Evolutionary conservation across 2,113 vertebrate species (phyloP).

Genomic region (Carettochelys insculpta): DNA sequence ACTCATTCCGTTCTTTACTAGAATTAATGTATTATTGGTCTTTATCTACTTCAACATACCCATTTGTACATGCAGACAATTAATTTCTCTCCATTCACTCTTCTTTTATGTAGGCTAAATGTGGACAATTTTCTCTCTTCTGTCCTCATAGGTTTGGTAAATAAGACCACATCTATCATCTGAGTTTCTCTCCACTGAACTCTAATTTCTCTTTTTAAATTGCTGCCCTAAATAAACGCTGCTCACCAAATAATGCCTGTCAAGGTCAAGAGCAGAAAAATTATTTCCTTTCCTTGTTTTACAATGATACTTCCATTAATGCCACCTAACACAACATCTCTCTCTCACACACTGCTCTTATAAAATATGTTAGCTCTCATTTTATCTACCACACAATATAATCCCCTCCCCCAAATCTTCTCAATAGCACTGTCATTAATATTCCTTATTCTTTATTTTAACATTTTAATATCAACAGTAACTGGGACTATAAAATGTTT

Average conservation of each 20-base stretch:
- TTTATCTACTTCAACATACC: not conserved
- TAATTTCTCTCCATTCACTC: not conserved
- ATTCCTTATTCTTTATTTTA: not conserved
- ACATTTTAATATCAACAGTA: not conserved
- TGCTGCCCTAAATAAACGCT: not conserved
- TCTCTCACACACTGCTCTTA: not conserved
- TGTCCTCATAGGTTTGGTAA: not conserved
- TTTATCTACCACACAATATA: not conserved
- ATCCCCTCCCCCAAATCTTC: not conserved
- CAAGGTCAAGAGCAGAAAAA: not conserved
- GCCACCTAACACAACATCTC: not conserved
- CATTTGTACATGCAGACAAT: not conserved
- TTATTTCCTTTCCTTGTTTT: not conserved
- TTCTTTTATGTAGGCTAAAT: not conserved
- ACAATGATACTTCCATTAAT: not conserved
- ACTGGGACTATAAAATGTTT: not conserved
- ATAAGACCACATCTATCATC: not conserved
- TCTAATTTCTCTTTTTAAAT: slow-evolving; percentile 11
- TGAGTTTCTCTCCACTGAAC: not conserved
- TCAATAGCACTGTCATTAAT: not conserved
- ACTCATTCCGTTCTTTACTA: not conserved
- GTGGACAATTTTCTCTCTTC: not conserved
- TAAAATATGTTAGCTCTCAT: not conserved
- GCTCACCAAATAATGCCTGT: not conserved
- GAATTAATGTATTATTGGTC: not conserved